These are phyloP conservation scores for Anorthoa munda DNA, from an alignment of 2,888 invertebrate genomes.

Conservation along the genomic window DNA sequence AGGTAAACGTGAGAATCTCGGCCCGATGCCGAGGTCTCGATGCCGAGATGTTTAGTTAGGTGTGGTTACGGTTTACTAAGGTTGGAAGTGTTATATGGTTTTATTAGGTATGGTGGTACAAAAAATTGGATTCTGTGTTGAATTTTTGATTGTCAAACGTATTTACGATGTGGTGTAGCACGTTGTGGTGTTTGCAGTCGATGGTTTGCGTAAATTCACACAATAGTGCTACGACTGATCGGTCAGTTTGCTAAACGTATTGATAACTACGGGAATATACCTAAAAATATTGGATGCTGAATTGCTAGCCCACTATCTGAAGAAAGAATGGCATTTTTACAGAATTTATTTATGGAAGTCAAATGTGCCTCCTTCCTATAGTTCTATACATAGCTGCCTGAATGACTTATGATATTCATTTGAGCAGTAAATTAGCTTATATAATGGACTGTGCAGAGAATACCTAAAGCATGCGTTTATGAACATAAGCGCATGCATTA, in stretches of 20 bases:
- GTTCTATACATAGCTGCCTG: too few species aligned
- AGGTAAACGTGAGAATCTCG: conserved; percentile 62
- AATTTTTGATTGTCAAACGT: conserved; percentile 17
- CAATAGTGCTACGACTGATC: background rate
- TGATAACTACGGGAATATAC: background rate
- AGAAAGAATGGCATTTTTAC: background rate
- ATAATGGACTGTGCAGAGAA: too few species aligned
- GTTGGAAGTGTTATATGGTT: conserved; percentile 44
- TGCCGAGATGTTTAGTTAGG: conserved; percentile 61
- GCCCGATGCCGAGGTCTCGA: conserved; percentile 13
- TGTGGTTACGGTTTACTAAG: conserved; percentile 45
- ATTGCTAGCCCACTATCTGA: background rate
- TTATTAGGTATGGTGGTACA: conserved; percentile 21
- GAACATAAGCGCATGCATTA: too few species aligned
- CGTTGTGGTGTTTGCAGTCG: conserved; percentile 5
- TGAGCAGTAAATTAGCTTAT: too few species aligned
- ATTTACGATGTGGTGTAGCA: conserved; percentile 8
- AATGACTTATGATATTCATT: too few species aligned
- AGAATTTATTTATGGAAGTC: background rate
- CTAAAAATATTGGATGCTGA: background rate
- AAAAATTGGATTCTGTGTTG: conserved; percentile 14
- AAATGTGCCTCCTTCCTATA: background rate
- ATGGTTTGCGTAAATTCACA: conserved; percentile 19
- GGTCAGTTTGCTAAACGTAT: background rate
- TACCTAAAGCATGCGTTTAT: too few species aligned